Base-by-base conservation (phyloP, 2,113 vertebrate species). In the Sapajus apella region DNA sequence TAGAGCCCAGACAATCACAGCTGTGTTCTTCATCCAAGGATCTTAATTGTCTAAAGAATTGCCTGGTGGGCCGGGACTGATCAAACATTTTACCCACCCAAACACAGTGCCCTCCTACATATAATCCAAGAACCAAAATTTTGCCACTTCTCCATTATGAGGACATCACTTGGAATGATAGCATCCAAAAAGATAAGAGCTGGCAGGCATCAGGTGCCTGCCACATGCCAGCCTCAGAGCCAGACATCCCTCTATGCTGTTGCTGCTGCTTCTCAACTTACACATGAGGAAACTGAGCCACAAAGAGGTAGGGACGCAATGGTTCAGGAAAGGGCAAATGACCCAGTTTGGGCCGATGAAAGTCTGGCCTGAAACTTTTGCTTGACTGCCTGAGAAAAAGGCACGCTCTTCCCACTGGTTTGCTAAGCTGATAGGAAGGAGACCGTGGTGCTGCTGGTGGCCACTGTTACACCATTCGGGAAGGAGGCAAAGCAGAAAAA, bases 381-480 rank as follows among this genome's bases (percentile, higher is more conserved):
- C 47, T 43, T 40, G 75, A 18, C 27, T 35, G 2, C 4, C 10
- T 0, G 37, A 37, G 55, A 27, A 43, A 11, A 8, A n/a, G 56
- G 16, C 27, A 0, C 1, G 8, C 6, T 61, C 3, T 72, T 40
- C 20, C 68, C 1, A 0, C 2, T 17, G 35, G 8, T 52, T 89
- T 40, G 35, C 91, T 37, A 13, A 50, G 37, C 40, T 37, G 61
- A 32, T 13, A 5, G n/a, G 76, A 45, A 61, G 11, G 70, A 43
- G 2, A 40, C 14, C 47, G 11, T 40, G 50, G 35, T 58, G 70
- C 6, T 58, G 45, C 35, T n/a, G 8, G 14, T 14, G 72, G 52
- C n/a, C 30, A 12, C 61, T n/a, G 21, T 40, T 8, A 52, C 17
- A 12, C 40, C 12, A 1, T 21, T 25, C 79, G 64, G 52, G 52